Percentiles rank a stretch among this genome's conserved stretches.
These are phyloP conservation scores for Eospalax fontanierii DNA, from an alignment of 2,797 vertebrate species.

Conservation along the genomic window DNA sequence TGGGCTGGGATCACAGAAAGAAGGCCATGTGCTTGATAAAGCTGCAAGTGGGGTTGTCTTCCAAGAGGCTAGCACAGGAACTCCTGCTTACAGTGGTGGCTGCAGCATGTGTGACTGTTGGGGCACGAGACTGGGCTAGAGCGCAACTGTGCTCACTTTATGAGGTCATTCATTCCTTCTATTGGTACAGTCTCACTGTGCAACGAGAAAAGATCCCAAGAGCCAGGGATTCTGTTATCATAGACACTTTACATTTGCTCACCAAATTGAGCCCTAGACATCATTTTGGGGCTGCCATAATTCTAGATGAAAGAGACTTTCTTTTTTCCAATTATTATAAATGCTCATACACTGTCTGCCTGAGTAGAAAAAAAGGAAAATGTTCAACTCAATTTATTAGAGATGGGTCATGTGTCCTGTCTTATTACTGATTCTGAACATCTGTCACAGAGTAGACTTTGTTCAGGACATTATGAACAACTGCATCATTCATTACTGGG, in stretches of 20 bases:
- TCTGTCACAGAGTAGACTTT: conserved; percentile 76
- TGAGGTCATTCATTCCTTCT: background rate
- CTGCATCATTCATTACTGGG: conserved; percentile 61
- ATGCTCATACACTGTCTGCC: background rate
- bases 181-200: background rate
- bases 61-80: background rate
- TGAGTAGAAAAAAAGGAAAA: background rate
- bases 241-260: background rate
- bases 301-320: background rate
- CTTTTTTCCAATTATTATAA: conserved; percentile 25
- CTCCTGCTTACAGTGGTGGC: background rate
- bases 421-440: conserved; percentile 76
- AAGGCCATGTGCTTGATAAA: background rate
- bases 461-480: conserved; percentile 76
- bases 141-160: background rate
- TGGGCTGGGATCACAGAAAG: background rate
- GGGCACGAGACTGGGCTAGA: background rate
- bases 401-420: conserved; percentile 16
- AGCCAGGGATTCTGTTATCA: background rate
- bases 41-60: background rate
- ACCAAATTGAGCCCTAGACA: background rate
- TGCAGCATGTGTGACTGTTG: accelerated
- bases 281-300: background rate
- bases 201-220: background rate
- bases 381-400: conserved; percentile 63